Conservation (phyloP, 2,797 vertebrate genomes). For the Erithacus rubecula region DNA sequence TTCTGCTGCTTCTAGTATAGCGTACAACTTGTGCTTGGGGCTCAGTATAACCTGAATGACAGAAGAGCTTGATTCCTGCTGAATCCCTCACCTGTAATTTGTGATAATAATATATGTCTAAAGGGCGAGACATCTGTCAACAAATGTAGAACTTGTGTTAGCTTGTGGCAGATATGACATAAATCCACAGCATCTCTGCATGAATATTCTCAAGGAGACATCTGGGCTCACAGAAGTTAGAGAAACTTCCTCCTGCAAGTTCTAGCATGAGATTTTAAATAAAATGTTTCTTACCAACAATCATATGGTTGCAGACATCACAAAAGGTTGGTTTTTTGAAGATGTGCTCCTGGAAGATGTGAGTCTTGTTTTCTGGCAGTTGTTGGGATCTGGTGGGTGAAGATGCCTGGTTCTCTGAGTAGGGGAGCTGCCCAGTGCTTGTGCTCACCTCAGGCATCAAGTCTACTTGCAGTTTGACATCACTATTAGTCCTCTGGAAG, state of each 20-base stretch:
- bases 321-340: conserved; percentile 99
- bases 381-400: conserved; percentile 82
- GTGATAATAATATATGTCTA: neutral
- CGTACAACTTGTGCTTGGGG: neutral
- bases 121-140: neutral
- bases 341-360: conserved; percentile 95
- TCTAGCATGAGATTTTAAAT: neutral
- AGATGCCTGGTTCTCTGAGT: conserved; percentile 77
- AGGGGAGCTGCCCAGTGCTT: conserved; percentile 83
- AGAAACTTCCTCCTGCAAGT: neutral
- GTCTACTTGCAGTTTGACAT: conserved; percentile 84
- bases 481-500: conserved; percentile 87
- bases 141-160: neutral
- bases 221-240: neutral
- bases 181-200: neutral
- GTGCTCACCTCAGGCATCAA: conserved; percentile 85
- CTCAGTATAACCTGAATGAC: neutral
- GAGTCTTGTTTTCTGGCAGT: conserved; percentile 82
- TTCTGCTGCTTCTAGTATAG: neutral
- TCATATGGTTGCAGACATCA: conserved; percentile 99
- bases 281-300: conserved; percentile 87
- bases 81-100: neutral
- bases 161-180: neutral
- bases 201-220: neutral
- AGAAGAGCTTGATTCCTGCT: neutral